Evolutionary conservation across 2,113 vertebrate species (phyloP), one percentile per base, ranked within the genome.

Genomic region (Okapia johnstoni): DNA sequence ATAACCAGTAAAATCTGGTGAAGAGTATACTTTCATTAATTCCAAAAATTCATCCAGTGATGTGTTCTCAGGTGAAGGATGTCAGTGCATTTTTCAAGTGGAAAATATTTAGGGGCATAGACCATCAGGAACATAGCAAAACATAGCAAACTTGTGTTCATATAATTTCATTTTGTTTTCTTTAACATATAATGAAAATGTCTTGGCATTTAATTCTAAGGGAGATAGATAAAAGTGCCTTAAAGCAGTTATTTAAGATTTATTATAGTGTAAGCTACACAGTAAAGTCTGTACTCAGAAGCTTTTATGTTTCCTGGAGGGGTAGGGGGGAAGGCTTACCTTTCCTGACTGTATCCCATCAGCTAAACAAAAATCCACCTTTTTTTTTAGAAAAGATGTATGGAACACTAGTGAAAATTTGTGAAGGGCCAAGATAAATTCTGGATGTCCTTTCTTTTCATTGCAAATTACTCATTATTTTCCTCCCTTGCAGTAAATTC

Each of bases 121-220:
- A 94, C 25, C 19, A 36, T 50, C 7, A 77, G 58, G 54, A 95
- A 26, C 16, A 60, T 1, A 87, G 33, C 13, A 93, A 94, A 70
- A 73, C 19, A 85, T 25, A 93, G 21, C 4, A 70, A 52, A 43
- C 2, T 25, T 54, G 7, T 84, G 36, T 84, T 80, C 36, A 52
- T 77, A 23, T 61, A 28, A 52, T 88, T 87, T 30, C 9, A 46
- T 84, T 97, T 90, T 58, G 16, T 81, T 92, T 96, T 46, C 36
- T 88, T 66, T 70, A 88, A 70, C 12, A 73, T 61, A 76, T 60
- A 90, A 85, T 63, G 25, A 85, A 94, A 97, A 90, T 57, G 9
- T 6, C 36, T 96, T 94, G 88, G 12, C 80, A 77, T 96, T 94
- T 93, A 92, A 92, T 58, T 46, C 50, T 33, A 94, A 94, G 63